phyloP scores from a whole-genome alignment of 2,888 invertebrate genomes.

The Archaeoteleia sp. region DNA sequence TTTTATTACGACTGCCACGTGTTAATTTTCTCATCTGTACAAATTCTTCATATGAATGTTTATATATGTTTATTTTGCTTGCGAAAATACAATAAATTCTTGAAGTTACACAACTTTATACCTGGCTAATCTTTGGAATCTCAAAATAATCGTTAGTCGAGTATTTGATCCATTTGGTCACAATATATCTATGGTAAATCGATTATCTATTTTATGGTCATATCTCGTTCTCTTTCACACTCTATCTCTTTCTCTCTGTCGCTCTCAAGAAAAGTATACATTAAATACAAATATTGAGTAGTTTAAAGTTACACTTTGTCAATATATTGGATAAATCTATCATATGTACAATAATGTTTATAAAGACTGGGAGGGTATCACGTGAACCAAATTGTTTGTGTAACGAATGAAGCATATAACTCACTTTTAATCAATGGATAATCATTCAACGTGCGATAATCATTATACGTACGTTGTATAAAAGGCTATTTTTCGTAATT shows the following conservation, averaged over 20 bases:
- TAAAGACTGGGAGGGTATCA: too few species aligned
- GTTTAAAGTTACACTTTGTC: constrained; percentile 44
- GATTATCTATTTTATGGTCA: too few species aligned
- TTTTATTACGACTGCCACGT: constrained; percentile 52
- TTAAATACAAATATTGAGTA: constrained; percentile 47
- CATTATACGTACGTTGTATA: too few species aligned
- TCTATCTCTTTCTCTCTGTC: constrained; percentile 12
- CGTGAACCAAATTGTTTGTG: too few species aligned
- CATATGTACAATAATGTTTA: constrained; percentile 44
- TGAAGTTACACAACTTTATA: constrained; percentile 41
- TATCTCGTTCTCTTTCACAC: background rate
- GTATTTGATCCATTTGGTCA: background rate
- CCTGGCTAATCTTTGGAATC: constrained; percentile 53
- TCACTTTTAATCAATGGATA: too few species aligned
- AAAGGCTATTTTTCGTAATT: too few species aligned
- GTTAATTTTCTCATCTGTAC: constrained; percentile 50
- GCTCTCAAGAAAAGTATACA: constrained; percentile 42
- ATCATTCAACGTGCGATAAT: too few species aligned
- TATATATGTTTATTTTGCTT: constrained; percentile 42
- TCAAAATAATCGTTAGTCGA: constrained; percentile 17
- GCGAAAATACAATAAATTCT: constrained; percentile 53
- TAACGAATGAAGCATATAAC: too few species aligned
- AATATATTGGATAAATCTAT: constrained; percentile 34
- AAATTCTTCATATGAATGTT: constrained; percentile 49
- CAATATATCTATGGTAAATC: too few species aligned